Evolutionary conservation across 2,888 invertebrate genomes (phyloP), one percentile per base, ranked within the genome.

Genomic region (Gnatocerus cornutus): DNA sequence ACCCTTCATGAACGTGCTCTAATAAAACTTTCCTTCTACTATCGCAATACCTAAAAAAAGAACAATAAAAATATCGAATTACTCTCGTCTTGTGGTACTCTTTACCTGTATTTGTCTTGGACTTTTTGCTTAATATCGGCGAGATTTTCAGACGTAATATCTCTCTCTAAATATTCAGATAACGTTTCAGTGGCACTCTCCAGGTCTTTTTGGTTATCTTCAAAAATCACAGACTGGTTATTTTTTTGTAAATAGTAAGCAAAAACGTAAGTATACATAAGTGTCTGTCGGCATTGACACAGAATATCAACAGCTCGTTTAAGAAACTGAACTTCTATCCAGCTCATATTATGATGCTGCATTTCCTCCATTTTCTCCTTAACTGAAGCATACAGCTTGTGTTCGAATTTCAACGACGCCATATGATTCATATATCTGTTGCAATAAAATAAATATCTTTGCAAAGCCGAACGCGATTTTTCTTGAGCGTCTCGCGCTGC

Each of bases 201-300:
- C 80, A 99, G 89, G 89, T 99, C 98, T 82, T 94, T 94, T 89
- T 99, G 98, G 90, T 98, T 98, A 86, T 96, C 97, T 90, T 99
- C 98, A 86, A 99, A 99, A 85, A 99, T 98, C 86, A 95, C 94
- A 81, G 97, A 96, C 87, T 99, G 98, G 88, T 99, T 99, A 89
- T 97, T 99, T 88, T 97, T 97, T 85, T 92, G 91, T 84, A 99
- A 90, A 87, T 99, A 99, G 87, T 97, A 99, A 80, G 99, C 99
- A 89, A 99, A 99, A 77, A 98, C 98, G 86, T 99, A 99, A 55
- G 99, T 99, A 88, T 97, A 99, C 98, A 99, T 99, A 65, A 99
- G 89, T 12, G 98, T 98, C 86, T 98, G 97, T 76, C 99, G 91
- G 88, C 98, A 99, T 85, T 95, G 95, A 87, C 97, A 98, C 71